These are phyloP conservation scores for Laspeyria flexula DNA, from an alignment of 2,888 invertebrate genomes.

Conservation along the genomic window DNA sequence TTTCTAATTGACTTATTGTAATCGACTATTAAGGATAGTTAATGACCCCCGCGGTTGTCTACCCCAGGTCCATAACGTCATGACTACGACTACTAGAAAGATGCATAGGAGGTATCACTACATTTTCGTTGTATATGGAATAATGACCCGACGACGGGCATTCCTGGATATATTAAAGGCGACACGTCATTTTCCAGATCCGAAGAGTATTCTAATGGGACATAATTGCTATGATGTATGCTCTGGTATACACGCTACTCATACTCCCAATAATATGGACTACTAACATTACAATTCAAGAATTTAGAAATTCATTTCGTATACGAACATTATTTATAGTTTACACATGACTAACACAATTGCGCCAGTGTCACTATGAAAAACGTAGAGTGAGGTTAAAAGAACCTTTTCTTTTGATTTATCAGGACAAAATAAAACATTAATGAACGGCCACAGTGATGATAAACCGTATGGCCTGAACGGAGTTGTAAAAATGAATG, in stretches of 20 bases:
- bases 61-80: no score
- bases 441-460: conserved; percentile 49
- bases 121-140: conserved; percentile 30
- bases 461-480: conserved; percentile 51
- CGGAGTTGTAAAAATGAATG: conserved; percentile 23
- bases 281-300: conserved; percentile 56
- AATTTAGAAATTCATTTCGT: conserved; percentile 38
- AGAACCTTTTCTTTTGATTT: conserved; percentile 68
- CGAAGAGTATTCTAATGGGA: conserved; percentile 66
- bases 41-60: no score
- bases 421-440: conserved; percentile 72
- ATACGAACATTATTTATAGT: conserved; percentile 33
- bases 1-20: no score
- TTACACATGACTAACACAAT: conserved; percentile 66
- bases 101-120: conserved; percentile 38
- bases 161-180: conserved; percentile 54
- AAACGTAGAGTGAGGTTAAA: conserved; percentile 60
- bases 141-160: conserved; percentile 30
- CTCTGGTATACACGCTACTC: conserved; percentile 51
- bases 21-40: no score
- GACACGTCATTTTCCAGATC: conserved; percentile 75
- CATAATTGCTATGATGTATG: conserved; percentile 57
- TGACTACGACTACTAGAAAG: conserved; percentile 16
- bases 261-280: conserved; percentile 66
- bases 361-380: conserved; percentile 69